phyloP scores from a whole-genome alignment of 2,888 invertebrate species.

The Drosophila austrosaltans region DNA sequence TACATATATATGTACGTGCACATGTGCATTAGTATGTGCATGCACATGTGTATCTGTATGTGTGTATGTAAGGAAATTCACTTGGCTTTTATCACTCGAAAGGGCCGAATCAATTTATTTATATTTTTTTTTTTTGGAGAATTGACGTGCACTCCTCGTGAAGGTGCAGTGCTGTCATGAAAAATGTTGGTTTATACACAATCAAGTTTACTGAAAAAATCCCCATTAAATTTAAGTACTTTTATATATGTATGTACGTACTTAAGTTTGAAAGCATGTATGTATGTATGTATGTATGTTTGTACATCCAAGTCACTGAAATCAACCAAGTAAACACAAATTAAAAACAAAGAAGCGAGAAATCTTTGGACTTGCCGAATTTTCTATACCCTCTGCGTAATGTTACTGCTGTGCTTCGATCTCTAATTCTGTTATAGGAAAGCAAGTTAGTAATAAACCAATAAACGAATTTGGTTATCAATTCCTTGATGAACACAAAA shows the following conservation, averaged over 20 bases:
- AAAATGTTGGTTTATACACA: background rate
- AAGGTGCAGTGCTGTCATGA: background rate
- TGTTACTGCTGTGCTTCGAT: background rate
- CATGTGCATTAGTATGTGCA: background rate
- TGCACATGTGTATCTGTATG: background rate
- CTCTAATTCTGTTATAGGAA: background rate
- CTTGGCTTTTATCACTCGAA: background rate
- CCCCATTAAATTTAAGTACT: background rate
- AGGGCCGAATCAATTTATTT: background rate
- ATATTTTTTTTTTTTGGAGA: background rate
- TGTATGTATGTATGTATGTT: constrained; percentile 26
- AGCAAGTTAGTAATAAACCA: background rate
- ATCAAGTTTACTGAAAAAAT: background rate
- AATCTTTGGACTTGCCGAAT: background rate
- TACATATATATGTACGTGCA: background rate
- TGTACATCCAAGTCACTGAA: background rate
- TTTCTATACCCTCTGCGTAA: background rate
- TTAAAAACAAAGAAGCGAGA: background rate
- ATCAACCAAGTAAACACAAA: background rate
- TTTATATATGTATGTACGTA: constrained; percentile 26
- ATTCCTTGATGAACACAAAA: too few species aligned
- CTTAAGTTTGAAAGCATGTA: background rate
- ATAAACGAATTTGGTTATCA: too few species aligned
- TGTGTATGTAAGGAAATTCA: too few species aligned
- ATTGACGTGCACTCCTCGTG: background rate